phyloP scores from a whole-genome alignment of 2,797 vertebrate species.

The Channa striata region DNA sequence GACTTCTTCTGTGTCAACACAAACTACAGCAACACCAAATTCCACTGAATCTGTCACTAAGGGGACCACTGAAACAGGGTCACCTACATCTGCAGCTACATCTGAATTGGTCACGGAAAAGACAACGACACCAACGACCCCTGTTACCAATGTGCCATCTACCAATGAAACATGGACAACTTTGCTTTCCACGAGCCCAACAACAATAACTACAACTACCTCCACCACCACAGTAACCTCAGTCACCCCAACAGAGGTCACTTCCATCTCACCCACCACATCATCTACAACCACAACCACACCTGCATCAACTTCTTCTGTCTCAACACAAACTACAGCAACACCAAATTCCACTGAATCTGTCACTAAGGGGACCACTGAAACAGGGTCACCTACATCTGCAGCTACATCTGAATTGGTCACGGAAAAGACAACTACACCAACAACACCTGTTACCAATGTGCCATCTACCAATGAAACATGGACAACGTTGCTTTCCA shows the following conservation, averaged over 20 bases:
- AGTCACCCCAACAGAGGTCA: too few relatives aligned
- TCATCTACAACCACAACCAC: too few relatives aligned
- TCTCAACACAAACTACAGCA: too few relatives aligned
- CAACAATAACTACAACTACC: background rate
- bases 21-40: background rate
- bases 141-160: background rate
- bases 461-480: background rate
- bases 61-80: too few relatives aligned
- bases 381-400: background rate
- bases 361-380: background rate
- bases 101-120: too few relatives aligned
- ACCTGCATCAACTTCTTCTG: too few relatives aligned
- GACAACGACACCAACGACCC: background rate
- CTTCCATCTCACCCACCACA: too few relatives aligned
- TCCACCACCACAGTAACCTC: background rate
- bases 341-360: too few relatives aligned
- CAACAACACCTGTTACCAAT: background rate
- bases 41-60: too few relatives aligned
- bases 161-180: background rate
- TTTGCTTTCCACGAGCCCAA: background rate
- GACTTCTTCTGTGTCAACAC: too few relatives aligned
- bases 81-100: too few relatives aligned
- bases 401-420: background rate
- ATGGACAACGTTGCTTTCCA: rapidly evolving
- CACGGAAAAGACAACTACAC: background rate